Base-by-base conservation (phyloP, 1,140 invertebrate species). In the Drusus annulatus region DNA sequence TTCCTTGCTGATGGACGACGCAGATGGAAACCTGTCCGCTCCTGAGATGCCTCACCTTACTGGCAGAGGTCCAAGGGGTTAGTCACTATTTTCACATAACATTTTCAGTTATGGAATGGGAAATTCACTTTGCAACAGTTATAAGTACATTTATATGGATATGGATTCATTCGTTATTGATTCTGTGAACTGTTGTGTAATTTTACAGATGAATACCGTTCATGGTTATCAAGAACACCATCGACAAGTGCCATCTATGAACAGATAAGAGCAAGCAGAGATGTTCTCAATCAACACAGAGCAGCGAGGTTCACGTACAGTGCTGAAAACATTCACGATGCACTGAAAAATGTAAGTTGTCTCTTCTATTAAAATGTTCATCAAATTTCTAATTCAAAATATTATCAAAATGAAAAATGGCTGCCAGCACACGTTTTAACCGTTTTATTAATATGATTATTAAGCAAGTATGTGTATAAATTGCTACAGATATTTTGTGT, bases 201-300 rank as follows among this genome's bases (percentile, higher is more conserved):
- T 89, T 96, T 96, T 82, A 95, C 95, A 84, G 96, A 97, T 87
- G 96, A 98, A 86, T 98, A 97, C 85, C 92, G 95, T 77, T 94
- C 96, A 60, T 98, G 96, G 96, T 85, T 98, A 84, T 94, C 94
- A 77, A 91, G 97, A 62, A 96, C 96, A 1, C 96, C 97, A 8
- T 97, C 96, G 56, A 97, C 96, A 28, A 96, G 95, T 80, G 97
- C 97, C 60, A 94, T 98, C 83, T 97, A 97, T 87, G 96, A 98
- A 85, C 94, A 96, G 84, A 94, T 97, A 84, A 91, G 95, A 80
- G 92, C 94, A 80, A 94, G 93, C 5, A 89, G 93, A 69, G 93
- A 93, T 84, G 90, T 92, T 54, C 86, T 93, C 50, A 91, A 91
- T 84, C 90, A 92, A 84, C 91, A 93, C 81, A 90, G 93, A 84